Percentiles rank a stretch among this genome's conserved stretches.
Conservation (phyloP, 2,113 vertebrate species). For the Pseudorhombus dupliciocellatus region DNA sequence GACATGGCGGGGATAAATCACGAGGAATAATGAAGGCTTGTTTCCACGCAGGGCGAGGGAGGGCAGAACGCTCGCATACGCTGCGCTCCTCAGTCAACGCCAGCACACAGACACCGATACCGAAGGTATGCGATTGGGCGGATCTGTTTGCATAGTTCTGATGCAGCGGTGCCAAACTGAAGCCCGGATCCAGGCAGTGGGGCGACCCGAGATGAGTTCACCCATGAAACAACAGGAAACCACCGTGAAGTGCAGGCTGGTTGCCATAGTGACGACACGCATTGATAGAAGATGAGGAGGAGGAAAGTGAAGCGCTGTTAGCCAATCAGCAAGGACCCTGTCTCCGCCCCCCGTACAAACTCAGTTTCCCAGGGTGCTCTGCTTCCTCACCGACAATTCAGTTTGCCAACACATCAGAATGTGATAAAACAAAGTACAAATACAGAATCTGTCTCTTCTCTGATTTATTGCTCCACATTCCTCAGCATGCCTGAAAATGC, state of each 20-base stretch:
- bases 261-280: constrained; percentile 7
- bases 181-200: not conserved
- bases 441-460: not conserved
- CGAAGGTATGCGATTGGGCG: constrained; percentile 10
- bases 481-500: not conserved
- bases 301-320: not conserved
- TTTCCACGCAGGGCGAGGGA: constrained; percentile 41
- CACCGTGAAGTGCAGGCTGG: not conserved
- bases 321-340: too few species aligned
- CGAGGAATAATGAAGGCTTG: constrained; percentile 45
- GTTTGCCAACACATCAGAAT: too few species aligned
- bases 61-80: constrained; percentile 35
- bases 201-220: constrained; percentile 7
- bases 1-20: constrained; percentile 60
- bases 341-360: too few species aligned
- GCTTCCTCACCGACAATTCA: too few species aligned
- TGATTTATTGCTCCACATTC: constrained; percentile 4
- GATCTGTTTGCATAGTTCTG: constrained; percentile 42
- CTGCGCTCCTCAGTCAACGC: not conserved
- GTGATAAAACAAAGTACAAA: too few species aligned
- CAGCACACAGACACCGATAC: not conserved
- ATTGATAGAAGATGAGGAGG: not conserved
- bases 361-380: too few species aligned
- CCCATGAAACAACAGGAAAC: not conserved
- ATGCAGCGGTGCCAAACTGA: constrained; percentile 21